A percentile compares a stretch with the other conserved stretches of the same genome.
Evolutionary conservation across 2,113 vertebrate species (phyloP).

Genomic region (Hydrochoerus hydrochaeris): DNA sequence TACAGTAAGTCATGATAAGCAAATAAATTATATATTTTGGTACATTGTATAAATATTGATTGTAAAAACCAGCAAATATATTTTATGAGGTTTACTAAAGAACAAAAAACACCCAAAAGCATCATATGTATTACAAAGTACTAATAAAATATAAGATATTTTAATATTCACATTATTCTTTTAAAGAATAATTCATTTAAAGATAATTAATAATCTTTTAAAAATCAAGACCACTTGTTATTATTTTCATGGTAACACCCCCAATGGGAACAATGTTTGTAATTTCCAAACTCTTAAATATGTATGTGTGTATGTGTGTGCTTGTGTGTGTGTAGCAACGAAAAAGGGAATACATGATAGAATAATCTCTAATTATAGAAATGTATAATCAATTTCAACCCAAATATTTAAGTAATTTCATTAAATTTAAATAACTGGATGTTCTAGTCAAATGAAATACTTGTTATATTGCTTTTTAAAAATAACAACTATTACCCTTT

Average conservation of each 20-base stretch:
- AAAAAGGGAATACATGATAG: neutral
- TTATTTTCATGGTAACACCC: neutral
- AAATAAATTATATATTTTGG: neutral
- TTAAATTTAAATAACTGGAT: slow-evolving; percentile 14
- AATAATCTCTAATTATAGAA: neutral
- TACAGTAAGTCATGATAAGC: neutral
- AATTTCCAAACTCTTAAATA: neutral
- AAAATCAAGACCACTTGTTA: neutral
- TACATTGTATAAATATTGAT: neutral
- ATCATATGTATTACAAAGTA: neutral
- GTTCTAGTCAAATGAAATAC: neutral
- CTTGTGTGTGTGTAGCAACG: neutral
- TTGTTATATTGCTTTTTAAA: neutral
- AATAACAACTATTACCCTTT: neutral
- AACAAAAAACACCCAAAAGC: neutral
- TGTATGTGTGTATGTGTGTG: neutral
- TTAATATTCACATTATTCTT: neutral
- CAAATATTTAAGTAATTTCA: slow-evolving; percentile 33
- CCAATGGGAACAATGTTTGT: neutral
- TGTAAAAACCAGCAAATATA: neutral
- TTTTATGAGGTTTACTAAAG: neutral
- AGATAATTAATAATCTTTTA: neutral
- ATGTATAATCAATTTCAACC: slow-evolving; percentile 27
- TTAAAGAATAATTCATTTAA: slow-evolving; percentile 5
- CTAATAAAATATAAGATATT: neutral